These are phyloP conservation scores for Tetraodon nigroviridis DNA, from an alignment of 2,113 vertebrate genomes.

Conservation along the genomic window DNA sequence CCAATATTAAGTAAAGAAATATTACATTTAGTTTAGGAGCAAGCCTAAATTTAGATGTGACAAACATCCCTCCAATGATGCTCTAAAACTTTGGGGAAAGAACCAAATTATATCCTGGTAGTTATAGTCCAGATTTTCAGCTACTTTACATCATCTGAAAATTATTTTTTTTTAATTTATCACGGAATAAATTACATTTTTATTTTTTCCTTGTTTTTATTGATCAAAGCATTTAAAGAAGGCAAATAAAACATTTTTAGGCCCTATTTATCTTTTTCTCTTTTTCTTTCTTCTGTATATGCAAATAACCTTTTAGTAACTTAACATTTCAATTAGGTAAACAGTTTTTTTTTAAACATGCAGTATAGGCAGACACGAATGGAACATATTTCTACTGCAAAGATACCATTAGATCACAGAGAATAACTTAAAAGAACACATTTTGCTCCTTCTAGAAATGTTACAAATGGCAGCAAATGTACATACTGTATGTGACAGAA, in stretches of 20 bases:
- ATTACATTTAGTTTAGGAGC: not conserved
- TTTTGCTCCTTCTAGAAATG: constrained; percentile 56
- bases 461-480: constrained; percentile 67
- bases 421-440: constrained; percentile 76
- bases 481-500: constrained; percentile 57
- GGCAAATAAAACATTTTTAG: constrained; percentile 8
- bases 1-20: not conserved
- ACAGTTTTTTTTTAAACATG: constrained; percentile 10
- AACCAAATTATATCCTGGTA: not conserved
- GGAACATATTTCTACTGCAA: constrained; percentile 30
- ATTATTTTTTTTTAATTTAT: constrained; percentile 9
- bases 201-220: not conserved
- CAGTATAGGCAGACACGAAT: constrained; percentile 14
- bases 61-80: not conserved
- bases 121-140: constrained; percentile 1
- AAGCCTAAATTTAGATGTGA: too few species aligned
- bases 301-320: not conserved
- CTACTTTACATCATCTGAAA: not conserved
- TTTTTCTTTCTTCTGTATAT: constrained; percentile 13
- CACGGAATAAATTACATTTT: not conserved
- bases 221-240: constrained; percentile 7
- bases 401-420: constrained; percentile 48
- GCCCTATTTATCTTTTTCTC: constrained; percentile 2
- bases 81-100: not conserved
- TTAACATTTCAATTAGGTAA: too few species aligned